Percentiles rank a stretch among this genome's conserved stretches.
Evolutionary conservation across 2,113 vertebrate species (phyloP).

Genomic region (Eudyptes chrysolophus): DNA sequence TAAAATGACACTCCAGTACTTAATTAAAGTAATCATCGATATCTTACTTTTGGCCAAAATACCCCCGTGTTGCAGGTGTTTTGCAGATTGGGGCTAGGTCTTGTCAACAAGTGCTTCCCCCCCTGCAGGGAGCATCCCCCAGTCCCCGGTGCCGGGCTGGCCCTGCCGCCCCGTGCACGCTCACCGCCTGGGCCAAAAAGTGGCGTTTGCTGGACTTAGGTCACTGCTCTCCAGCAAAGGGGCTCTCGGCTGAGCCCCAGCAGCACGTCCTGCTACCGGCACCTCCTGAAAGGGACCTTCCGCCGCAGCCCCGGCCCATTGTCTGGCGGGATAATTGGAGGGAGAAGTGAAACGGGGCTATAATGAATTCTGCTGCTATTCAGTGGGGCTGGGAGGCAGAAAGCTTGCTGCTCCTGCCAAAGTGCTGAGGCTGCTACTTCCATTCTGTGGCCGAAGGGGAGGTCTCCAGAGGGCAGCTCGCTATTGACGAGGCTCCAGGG

Average conservation of each 20-base stretch:
- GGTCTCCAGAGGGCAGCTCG: background rate
- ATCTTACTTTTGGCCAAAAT: background rate
- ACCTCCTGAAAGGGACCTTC: slow-evolving; percentile 36
- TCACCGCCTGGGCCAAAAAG: background rate
- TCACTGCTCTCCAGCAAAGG: slow-evolving; percentile 68
- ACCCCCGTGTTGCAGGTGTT: background rate
- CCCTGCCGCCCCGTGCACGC: fast-evolving
- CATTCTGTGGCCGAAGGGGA: background rate
- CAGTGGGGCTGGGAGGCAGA: slow-evolving; percentile 65
- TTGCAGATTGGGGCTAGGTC: fast-evolving
- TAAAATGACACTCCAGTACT: background rate
- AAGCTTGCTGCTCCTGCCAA: slow-evolving; percentile 60
- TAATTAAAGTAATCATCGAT: background rate
- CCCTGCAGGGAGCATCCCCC: background rate
- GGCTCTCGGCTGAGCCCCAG: slow-evolving; percentile 67
- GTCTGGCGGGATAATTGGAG: background rate
- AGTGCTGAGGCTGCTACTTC: slow-evolving; percentile 74
- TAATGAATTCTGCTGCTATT: slow-evolving; percentile 77
- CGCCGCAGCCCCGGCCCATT: background rate
- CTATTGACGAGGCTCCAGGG: slow-evolving; percentile 3
- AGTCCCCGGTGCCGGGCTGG: background rate
- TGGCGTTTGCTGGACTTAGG: slow-evolving; percentile 57
- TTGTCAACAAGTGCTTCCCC: background rate
- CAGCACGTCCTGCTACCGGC: slow-evolving; percentile 68
- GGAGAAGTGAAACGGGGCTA: slow-evolving; percentile 41